A percentile compares a stretch with the other conserved stretches of the same genome.
These are phyloP conservation scores for Heliconius himera DNA, from an alignment of 1,140 invertebrate species.

Conservation along the genomic window DNA sequence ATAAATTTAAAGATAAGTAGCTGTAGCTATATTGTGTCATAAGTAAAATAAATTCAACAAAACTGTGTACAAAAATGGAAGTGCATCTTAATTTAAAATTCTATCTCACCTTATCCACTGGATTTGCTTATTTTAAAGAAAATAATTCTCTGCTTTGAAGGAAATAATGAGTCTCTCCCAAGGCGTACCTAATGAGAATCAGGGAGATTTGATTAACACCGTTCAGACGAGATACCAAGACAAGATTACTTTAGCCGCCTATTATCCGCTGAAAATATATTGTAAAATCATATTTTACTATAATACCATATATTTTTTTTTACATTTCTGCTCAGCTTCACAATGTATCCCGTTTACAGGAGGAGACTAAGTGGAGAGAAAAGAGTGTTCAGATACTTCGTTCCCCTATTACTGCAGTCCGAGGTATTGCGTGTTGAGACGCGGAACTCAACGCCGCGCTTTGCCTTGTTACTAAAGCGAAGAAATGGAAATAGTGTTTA, in stretches of 20 bases:
- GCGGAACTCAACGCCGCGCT: too few species aligned
- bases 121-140: background rate
- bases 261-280: background rate
- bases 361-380: too few species aligned
- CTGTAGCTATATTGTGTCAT: background rate
- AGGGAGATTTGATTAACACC: background rate
- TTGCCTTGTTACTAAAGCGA: too few species aligned
- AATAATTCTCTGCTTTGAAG: background rate
- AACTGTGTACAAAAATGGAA: background rate
- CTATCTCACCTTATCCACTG: background rate
- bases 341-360: too few species aligned
- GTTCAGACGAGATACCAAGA: background rate
- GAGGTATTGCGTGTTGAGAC: too few species aligned
- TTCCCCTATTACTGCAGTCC: too few species aligned
- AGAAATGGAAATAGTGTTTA: too few species aligned
- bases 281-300: background rate
- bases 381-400: too few species aligned
- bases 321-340: too few species aligned
- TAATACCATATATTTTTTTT: too few species aligned
- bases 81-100: background rate
- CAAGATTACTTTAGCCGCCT: background rate
- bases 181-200: background rate
- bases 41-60: background rate
- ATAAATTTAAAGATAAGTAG: too few species aligned
- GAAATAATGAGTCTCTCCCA: constrained; percentile 1